Conservation (phyloP, 92 coral and sea anemone genomes). For the Montipora capitata region DNA sequence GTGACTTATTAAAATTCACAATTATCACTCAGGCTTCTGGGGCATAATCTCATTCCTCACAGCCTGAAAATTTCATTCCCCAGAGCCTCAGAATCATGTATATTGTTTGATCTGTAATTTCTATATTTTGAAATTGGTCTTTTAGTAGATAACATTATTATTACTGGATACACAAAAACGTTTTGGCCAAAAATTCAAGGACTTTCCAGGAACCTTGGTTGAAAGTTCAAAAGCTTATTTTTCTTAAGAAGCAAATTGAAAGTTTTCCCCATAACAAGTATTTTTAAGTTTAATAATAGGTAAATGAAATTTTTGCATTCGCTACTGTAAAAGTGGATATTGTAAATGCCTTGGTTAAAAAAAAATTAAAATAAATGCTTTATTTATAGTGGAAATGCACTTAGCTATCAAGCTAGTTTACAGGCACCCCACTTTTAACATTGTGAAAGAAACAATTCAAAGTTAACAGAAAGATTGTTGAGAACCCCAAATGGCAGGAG, state of each 20-base stretch:
- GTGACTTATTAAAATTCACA: slow-evolving; percentile 4
- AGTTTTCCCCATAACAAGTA: slow-evolving; percentile 11
- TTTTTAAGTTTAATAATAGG: slow-evolving; percentile 11
- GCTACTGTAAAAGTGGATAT: background rate
- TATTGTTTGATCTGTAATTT: background rate
- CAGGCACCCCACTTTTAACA: too few relatives aligned
- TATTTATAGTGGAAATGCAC: too few relatives aligned
- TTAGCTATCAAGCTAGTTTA: too few relatives aligned
- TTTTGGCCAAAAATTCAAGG: background rate
- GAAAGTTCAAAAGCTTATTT: slow-evolving; percentile 9
- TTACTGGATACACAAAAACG: background rate
- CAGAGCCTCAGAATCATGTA: background rate
- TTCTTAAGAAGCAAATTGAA: slow-evolving; percentile 12
- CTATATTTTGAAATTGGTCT: slow-evolving; percentile 3
- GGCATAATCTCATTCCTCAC: slow-evolving; percentile 5
- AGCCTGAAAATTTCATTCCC: background rate
- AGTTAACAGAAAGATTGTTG: too few relatives aligned
- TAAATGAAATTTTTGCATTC: slow-evolving; percentile 3
- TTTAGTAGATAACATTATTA: slow-evolving; percentile 2
- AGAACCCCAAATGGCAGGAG: too few relatives aligned
- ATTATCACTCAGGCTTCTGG: background rate
- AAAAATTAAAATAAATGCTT: too few relatives aligned
- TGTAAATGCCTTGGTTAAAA: slow-evolving; percentile 8
- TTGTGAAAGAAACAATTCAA: too few relatives aligned
- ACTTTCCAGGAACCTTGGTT: background rate